phyloP scores from a whole-genome alignment of 2,113 vertebrate species.

The Rhadina sibilatrix region DNA sequence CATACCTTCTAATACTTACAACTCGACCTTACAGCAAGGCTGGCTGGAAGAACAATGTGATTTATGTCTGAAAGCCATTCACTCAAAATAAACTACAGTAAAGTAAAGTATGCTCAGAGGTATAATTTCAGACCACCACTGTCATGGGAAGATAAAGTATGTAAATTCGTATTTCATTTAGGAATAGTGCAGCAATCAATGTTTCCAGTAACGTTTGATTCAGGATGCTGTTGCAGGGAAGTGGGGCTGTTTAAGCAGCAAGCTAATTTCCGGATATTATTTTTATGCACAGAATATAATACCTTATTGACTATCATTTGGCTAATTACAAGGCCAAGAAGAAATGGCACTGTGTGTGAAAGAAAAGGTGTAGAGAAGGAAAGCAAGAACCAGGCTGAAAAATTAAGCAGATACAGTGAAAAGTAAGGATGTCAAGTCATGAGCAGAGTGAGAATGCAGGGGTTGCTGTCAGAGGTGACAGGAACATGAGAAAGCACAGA shows the following conservation, averaged over 20 bases:
- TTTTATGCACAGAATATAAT: background rate
- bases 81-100: slow-evolving; percentile 16
- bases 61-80: background rate
- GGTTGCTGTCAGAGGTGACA: background rate
- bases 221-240: background rate
- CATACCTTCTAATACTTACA: background rate
- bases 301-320: background rate
- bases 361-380: background rate
- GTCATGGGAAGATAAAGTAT: background rate
- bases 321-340: background rate
- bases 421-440: background rate
- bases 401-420: background rate
- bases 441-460: background rate
- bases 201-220: slow-evolving; percentile 16
- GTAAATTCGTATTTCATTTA: slow-evolving; percentile 2
- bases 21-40: background rate
- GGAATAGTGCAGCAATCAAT: background rate
- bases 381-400: background rate
- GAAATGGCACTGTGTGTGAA: background rate
- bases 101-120: slow-evolving; percentile 1
- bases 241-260: background rate
- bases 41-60: background rate
- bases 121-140: background rate
- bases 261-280: background rate
- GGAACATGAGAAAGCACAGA: background rate